Percentiles rank a stretch among this genome's conserved stretches.
Evolutionary conservation across 2,113 vertebrate species (phyloP).

Genomic region (Seriola dumerili): DNA sequence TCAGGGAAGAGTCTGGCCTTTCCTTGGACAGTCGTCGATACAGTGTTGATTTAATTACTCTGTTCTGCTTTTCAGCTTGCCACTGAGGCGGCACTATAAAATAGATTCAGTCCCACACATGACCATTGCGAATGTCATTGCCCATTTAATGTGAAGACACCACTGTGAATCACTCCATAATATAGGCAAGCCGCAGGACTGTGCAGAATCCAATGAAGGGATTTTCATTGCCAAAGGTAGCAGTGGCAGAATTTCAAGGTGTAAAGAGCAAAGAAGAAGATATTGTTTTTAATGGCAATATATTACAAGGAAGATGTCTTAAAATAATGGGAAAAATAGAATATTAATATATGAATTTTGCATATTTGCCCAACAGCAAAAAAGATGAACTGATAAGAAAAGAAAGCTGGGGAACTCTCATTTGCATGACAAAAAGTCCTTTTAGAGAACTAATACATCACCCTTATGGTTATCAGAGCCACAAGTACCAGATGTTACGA

Average conservation of each 20-base stretch:
- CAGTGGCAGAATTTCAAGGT: slow-evolving; percentile 49
- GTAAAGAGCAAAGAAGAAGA: slow-evolving; percentile 49
- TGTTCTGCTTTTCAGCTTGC: slow-evolving; percentile 34
- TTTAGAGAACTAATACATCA: slow-evolving; percentile 63
- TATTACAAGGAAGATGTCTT: slow-evolving; percentile 54
- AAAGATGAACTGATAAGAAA: slow-evolving; percentile 73
- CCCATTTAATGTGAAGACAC: slow-evolving; percentile 63
- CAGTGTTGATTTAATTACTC: slow-evolving; percentile 78
- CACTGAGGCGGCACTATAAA: slow-evolving; percentile 49
- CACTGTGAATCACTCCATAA: slow-evolving; percentile 56
- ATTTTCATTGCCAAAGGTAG: slow-evolving; percentile 65
- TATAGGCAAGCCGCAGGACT: slow-evolving; percentile 54
- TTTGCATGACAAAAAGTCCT: slow-evolving; percentile 76
- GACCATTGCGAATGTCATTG: slow-evolving; percentile 59
- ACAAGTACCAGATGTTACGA: slow-evolving; percentile 61
- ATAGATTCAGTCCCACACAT: slow-evolving; percentile 50
- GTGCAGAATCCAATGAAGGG: slow-evolving; percentile 32
- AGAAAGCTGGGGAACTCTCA: slow-evolving; percentile 60
- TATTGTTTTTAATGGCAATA: slow-evolving; percentile 64
- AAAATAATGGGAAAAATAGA: slow-evolving; percentile 63
- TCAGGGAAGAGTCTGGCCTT: slow-evolving; percentile 67
- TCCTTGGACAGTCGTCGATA: slow-evolving; percentile 62
- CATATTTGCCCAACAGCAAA: slow-evolving; percentile 76
- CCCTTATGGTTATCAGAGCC: slow-evolving; percentile 59
- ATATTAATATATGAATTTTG: slow-evolving; percentile 70